Evolutionary conservation across 2,888 invertebrate genomes (phyloP), one percentile per base, ranked within the genome.

Genomic region (Ptychoptera albimana): DNA sequence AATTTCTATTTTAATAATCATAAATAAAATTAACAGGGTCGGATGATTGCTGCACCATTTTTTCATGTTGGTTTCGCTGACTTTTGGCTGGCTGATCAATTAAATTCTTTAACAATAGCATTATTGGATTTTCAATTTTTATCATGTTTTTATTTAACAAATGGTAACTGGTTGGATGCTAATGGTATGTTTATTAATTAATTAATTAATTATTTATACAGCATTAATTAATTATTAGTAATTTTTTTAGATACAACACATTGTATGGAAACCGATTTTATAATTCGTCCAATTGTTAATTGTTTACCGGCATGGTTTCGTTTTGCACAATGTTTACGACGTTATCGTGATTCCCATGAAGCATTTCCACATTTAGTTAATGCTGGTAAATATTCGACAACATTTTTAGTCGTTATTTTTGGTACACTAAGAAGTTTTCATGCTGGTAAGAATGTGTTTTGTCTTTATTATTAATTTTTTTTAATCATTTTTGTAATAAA

Each of bases 51-150:
- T 32, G 91, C 96, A 0, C 96, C 96, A 14, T 92, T 94, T 60
- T 82, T 86, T 59, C 87, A 86, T 52, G 96, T 97, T 8, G 77
- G 85, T 37, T 97, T 96, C 60, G 93, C 96, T 16, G 96, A 97
- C 69, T 97, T 97, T 74, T 97, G 96, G 96, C 77, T 97, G 62
- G 96, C 93, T 6, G 96, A 97, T 71, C 97, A 97, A 64, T 72
- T 96, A 58, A 97, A 94, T 66, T 94, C 94, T 44, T 72, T 98
- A 51, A 83, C 77, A 1, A 83, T 82, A 0, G 85, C 91, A 4
- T 77, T 98, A 51, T 69, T 93, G 11, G 98, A 98, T 65, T 82
- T 96, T 59, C 93, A 97, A 57, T 98, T 87, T 64, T 75, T 96
- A 50, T 64, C 87, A 29, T 94, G 96, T 55, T 94, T 93, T 66